Percentiles rank a stretch among this genome's conserved stretches.
phyloP scores from a whole-genome alignment of 2,888 invertebrate genomes.

The Molorchus minor region DNA sequence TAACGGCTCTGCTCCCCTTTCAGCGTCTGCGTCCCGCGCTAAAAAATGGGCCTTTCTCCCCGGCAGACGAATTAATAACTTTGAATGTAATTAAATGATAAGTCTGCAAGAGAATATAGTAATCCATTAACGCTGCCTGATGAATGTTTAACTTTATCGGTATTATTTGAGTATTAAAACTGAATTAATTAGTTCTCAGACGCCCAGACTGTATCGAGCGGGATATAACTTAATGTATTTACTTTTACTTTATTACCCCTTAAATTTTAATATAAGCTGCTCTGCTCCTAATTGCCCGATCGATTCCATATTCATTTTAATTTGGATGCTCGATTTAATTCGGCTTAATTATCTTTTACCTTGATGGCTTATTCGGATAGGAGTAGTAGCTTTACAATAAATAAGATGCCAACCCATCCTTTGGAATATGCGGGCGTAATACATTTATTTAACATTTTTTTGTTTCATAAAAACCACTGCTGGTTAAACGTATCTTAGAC shows the following conservation, averaged over 20 bases:
- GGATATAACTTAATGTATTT: conserved; percentile 33
- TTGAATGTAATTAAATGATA: conserved; percentile 57
- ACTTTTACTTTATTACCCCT: conserved; percentile 35
- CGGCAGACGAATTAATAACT: conserved; percentile 56
- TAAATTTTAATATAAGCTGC: conserved; percentile 32
- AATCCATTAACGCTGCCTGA: conserved; percentile 54
- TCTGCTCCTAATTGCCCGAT: conserved; percentile 13
- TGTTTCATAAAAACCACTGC: no score
- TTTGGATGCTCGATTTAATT: conserved; percentile 16
- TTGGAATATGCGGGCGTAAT: no score
- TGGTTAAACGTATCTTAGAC: no score
- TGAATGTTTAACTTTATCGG: conserved; percentile 59
- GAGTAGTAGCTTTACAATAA: no score
- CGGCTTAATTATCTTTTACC: conserved; percentile 14
- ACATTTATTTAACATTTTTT: no score
- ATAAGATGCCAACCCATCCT: no score
- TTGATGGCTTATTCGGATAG: conserved; percentile 20
- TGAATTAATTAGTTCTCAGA: conserved; percentile 56
- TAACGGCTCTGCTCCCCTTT: conserved; percentile 8
- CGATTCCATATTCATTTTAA: conserved; percentile 24
- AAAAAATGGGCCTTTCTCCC: conserved; percentile 11
- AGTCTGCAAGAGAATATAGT: conserved; percentile 50
- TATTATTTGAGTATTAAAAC: conserved; percentile 59
- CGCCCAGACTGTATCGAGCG: conserved; percentile 32
- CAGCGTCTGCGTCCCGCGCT: not conserved